Base-by-base conservation (phyloP, 2,797 vertebrate genomes). In the Ambastaia sidthimunki region DNA sequence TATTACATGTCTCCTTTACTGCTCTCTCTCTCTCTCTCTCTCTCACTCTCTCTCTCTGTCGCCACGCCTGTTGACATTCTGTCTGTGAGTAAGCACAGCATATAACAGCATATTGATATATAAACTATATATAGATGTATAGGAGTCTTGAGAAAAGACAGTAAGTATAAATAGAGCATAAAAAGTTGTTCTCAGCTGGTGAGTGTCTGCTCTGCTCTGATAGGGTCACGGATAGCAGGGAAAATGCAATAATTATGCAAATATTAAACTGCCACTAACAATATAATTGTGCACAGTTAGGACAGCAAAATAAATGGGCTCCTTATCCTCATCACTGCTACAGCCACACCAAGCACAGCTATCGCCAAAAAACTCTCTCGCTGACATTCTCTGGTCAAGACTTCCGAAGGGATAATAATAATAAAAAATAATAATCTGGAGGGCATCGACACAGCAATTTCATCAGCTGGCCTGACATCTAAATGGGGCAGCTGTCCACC, bases 1-100 rank as follows among this genome's bases (percentile, higher is more conserved):
- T 60, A 60, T 60, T 5, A 57, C 23, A 19, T 57, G 55, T 57
- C 55, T 57, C 55, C 23, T 57, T 57, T 57, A 57, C 55, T 57
- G 11, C 55, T 13, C 55, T 57, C 19, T 57, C n/a, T 28, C 28
- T 25, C 4, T 9, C 4, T 28, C 28, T 28, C 28, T 28, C 28
- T 28, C 28, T 10, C 11, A 19, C 54, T 9, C 21, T 13, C 28
- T 28, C 4, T 28, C 2, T 11, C 21, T 44, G 9, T 44, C 41
- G 2, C 41, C 41, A 44, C 10, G 10, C 41, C 9, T 10, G 9
- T 10, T 44, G 41, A 44, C 10, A 7, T 9, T 41, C 37, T 7
- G 37, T 28, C 4, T 41, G 37, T 11, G 10, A 44, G 41, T 11
- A 44, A 44, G 41, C 10, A 10, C 1, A 2, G 1, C 9, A 44